Percentiles rank a stretch among this genome's conserved stretches.
Evolutionary conservation across 1,140 invertebrate genomes (phyloP).

Genomic region (Ips typographus): DNA sequence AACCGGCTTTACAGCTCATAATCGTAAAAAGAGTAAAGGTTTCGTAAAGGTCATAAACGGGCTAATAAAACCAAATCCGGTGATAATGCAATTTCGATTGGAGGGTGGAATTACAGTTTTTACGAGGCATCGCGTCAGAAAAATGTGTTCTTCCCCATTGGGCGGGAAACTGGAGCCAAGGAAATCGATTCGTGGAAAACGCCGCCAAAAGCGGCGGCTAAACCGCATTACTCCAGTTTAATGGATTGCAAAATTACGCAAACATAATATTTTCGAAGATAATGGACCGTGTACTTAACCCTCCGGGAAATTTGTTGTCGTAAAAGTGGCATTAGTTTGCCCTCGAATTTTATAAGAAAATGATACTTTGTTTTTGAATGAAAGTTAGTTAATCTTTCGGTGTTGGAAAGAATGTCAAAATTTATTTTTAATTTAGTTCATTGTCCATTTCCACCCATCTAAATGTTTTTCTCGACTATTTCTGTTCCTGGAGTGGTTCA

Average conservation of each 20-base stretch:
- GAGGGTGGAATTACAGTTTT: conserved; percentile 8
- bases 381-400: too few species aligned
- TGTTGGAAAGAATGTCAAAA: too few species aligned
- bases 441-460: too few species aligned
- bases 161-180: background rate
- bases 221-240: conserved; percentile 15
- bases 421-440: too few species aligned
- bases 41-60: conserved; percentile 9
- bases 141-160: conserved; percentile 9
- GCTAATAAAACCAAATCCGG: conserved; percentile 17
- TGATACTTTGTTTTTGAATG: background rate
- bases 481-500: too few species aligned
- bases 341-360: conserved; percentile 6
- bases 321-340: conserved; percentile 9
- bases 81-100: conserved; percentile 20
- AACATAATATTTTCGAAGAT: conserved; percentile 26
- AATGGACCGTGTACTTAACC: conserved; percentile 24
- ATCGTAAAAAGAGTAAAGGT: conserved; percentile 1
- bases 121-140: conserved; percentile 8
- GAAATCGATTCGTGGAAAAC: conserved; percentile 7
- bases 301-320: conserved; percentile 12
- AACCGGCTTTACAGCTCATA: conserved; percentile 2
- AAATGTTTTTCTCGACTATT: too few species aligned
- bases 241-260: conserved; percentile 28
- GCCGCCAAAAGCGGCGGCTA: background rate